Evolutionary conservation across 2,797 vertebrate species (phyloP), one percentile per base, ranked within the genome.

Genomic region (Pachyuromys duprasi): DNA sequence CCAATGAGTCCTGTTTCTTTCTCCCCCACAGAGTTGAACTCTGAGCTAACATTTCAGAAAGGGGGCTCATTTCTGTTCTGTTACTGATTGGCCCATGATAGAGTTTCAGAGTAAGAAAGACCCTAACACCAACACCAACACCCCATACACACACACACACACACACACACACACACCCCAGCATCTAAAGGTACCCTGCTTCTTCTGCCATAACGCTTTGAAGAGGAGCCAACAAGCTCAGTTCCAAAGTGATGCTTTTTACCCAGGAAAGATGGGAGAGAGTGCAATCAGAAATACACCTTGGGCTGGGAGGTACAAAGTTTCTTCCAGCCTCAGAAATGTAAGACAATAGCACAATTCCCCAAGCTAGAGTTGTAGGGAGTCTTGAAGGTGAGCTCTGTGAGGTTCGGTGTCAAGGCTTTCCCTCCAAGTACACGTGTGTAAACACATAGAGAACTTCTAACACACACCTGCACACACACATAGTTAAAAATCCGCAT

Each of bases 241-340:
- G 63, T 76, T 74, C 60, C 36, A 95, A 96, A 97, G 92, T 88
- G 97, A 88, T 53, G n/a, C 86, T 83, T 81, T 81, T 72, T 78
- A 93, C 42, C 84, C 69, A 89, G 90, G 81, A 86, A 88, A 91
- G 42, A 86, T 24, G 87, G 62, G 82, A 86, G 63, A 93, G 72
- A 57, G 79, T 45, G 22, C 78, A 36, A 45, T 42, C 65, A 28
- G 18, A 1, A n/a, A 20, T 33, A 60, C 69, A 88, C 80, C 72
- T 83, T 0, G 0, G 31, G 79, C 83, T 92, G 95, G 72, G 26
- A 76, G 86, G 57, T 89, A 57, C 24, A 75, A 49, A 93, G 18
- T 22, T 55, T 76, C 28, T 80, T 5, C 57, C 33, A 89, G 86
- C 2, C 72, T 84, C 76, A 36, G 65, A 90, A 93, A 91, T 22